A percentile compares a stretch with the other conserved stretches of the same genome.
Conservation (phyloP, 2,888 invertebrate species). For the Morpho deidamia region DNA sequence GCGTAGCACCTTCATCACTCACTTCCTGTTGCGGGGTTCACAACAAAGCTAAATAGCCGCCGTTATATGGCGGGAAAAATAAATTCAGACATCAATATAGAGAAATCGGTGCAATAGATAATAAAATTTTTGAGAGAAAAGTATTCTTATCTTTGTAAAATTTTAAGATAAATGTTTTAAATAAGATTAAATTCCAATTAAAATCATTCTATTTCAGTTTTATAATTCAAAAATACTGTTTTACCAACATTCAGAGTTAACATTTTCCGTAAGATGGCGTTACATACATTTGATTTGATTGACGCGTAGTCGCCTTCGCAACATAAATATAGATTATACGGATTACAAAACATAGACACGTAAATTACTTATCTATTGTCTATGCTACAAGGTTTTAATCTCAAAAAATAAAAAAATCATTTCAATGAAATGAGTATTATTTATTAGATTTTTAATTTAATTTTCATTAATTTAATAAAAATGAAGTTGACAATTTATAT, state of each 20-base stretch:
- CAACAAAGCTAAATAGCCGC: constrained; percentile 62
- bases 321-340: constrained; percentile 10
- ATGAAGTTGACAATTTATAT: not conserved
- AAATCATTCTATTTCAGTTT: not conserved
- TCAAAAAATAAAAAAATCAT: not conserved
- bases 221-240: constrained; percentile 22
- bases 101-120: not conserved
- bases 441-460: too few relatives aligned
- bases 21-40: constrained; percentile 77
- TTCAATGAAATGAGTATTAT: not conserved
- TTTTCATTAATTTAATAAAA: too few relatives aligned
- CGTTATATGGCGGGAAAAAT: constrained; percentile 53
- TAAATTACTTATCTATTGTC: too few relatives aligned
- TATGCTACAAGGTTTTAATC: too few relatives aligned
- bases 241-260: constrained; percentile 24
- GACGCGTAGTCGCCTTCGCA: constrained; percentile 21
- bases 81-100: constrained; percentile 20
- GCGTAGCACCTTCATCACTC: constrained; percentile 81
- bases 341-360: not conserved
- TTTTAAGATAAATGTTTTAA: too few relatives aligned
- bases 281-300: constrained; percentile 6
- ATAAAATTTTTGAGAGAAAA: too few relatives aligned
- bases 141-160: too few relatives aligned
- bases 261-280: constrained; percentile 26
- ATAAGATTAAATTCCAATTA: too few relatives aligned